Evolutionary conservation across 2,113 vertebrate species (phyloP).

Genomic region (Apteryx owenii): DNA sequence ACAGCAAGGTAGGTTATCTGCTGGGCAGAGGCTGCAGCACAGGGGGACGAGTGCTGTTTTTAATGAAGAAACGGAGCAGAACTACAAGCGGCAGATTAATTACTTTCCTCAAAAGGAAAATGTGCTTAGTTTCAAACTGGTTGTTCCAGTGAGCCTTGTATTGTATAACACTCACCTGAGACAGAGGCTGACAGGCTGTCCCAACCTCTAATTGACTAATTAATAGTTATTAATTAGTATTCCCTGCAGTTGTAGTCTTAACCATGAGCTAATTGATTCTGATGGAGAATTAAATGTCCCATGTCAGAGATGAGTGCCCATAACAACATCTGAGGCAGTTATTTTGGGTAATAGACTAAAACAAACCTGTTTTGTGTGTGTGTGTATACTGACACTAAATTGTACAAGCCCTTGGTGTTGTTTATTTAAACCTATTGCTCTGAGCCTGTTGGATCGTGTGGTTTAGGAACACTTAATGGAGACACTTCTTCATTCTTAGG

Average conservation of each 20-base stretch:
- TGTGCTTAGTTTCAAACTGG: slow-evolving; percentile 54
- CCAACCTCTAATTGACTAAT: slow-evolving; percentile 72
- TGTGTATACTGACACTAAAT: neutral
- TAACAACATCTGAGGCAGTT: slow-evolving; percentile 56
- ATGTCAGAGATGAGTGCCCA: slow-evolving; percentile 69
- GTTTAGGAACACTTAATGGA: slow-evolving; percentile 8
- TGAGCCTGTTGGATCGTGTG: neutral
- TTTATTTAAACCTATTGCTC: slow-evolving; percentile 45
- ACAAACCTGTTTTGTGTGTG: neutral
- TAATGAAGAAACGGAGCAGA: slow-evolving; percentile 51
- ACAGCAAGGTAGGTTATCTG: neutral
- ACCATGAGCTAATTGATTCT: slow-evolving; percentile 69
- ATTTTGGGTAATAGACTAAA: slow-evolving; percentile 65
- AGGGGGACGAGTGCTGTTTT: neutral
- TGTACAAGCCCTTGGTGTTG: neutral
- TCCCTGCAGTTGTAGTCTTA: slow-evolving; percentile 62
- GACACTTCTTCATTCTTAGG: neutral
- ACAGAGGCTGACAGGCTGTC: slow-evolving; percentile 65
- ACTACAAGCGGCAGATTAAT: slow-evolving; percentile 63
- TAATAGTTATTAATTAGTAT: slow-evolving; percentile 74
- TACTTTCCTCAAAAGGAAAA: slow-evolving; percentile 60
- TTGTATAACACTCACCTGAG: slow-evolving; percentile 65
- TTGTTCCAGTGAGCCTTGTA: slow-evolving; percentile 46
- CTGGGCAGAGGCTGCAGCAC: neutral
- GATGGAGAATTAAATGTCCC: slow-evolving; percentile 67